Conservation (phyloP, 2,797 vertebrate species). For the Danio aesculapii region DNA sequence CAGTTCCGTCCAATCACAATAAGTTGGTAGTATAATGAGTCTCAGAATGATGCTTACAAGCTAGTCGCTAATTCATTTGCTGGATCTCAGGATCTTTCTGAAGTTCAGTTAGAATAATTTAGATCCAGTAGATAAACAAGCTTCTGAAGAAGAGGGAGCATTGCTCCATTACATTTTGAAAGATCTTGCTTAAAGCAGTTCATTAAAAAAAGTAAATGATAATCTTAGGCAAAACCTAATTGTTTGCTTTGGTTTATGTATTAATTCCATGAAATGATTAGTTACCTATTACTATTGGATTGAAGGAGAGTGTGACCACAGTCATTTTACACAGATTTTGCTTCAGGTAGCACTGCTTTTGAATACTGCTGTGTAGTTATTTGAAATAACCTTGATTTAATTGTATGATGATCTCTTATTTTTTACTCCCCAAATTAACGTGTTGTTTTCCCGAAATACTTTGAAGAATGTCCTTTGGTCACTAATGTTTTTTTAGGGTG, state of each 20-base stretch:
- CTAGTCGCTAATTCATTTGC: neutral
- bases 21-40: neutral
- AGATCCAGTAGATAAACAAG: neutral
- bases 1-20: neutral
- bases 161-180: neutral
- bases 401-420: neutral
- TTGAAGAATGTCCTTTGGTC: no score
- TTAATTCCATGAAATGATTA: neutral
- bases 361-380: neutral
- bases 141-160: neutral
- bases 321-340: neutral
- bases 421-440: no score
- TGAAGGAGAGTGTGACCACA: conserved; percentile 11
- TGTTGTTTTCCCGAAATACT: no score
- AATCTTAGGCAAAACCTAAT: neutral
- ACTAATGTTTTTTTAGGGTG: no score
- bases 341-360: neutral
- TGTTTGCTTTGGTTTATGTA: conserved; percentile 3
- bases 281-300: conserved; percentile 3
- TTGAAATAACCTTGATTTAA: conserved; percentile 1
- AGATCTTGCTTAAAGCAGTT: neutral
- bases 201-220: neutral
- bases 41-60: neutral
- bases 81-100: neutral
- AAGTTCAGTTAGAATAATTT: neutral